These are phyloP conservation scores for Stichodactyla mertensii DNA, from an alignment of 64 coral and sea anemone species.

Conservation along the genomic window DNA sequence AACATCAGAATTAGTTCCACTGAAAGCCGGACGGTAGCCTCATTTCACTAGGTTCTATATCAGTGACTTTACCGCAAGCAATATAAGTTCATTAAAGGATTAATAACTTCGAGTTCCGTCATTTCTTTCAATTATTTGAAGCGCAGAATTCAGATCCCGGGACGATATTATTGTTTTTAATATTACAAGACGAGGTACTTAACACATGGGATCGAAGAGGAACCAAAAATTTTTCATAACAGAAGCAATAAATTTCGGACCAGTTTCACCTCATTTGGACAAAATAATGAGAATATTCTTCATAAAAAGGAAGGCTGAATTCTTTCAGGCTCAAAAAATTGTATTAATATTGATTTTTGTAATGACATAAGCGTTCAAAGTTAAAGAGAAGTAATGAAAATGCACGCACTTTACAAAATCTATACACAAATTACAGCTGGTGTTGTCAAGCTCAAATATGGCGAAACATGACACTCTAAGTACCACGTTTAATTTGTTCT, in stretches of 20 bases:
- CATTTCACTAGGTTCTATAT: too few relatives aligned
- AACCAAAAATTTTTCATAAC: conserved; percentile 4
- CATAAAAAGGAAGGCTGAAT: background rate
- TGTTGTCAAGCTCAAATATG: background rate
- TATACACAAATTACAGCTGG: background rate
- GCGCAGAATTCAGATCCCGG: background rate
- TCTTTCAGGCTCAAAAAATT: background rate
- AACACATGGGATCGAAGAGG: background rate
- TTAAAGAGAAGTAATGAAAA: background rate
- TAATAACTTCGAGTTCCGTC: background rate
- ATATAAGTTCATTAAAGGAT: background rate
- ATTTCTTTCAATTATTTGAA: background rate
- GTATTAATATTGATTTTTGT: background rate
- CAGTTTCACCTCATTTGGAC: background rate
- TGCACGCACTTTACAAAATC: background rate
- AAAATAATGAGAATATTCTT: background rate
- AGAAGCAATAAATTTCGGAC: background rate
- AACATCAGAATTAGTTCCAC: too few relatives aligned
- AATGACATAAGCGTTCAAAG: background rate
- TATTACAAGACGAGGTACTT: background rate
- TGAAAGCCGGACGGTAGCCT: too few relatives aligned
- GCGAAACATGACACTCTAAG: background rate
- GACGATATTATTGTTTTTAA: background rate
- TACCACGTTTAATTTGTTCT: background rate
- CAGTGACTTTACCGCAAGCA: background rate